Percentiles rank a stretch among this genome's conserved stretches.
These are phyloP conservation scores for Aspiorhynchus laticeps DNA, from an alignment of 2,113 vertebrate species.

Conservation along the genomic window DNA sequence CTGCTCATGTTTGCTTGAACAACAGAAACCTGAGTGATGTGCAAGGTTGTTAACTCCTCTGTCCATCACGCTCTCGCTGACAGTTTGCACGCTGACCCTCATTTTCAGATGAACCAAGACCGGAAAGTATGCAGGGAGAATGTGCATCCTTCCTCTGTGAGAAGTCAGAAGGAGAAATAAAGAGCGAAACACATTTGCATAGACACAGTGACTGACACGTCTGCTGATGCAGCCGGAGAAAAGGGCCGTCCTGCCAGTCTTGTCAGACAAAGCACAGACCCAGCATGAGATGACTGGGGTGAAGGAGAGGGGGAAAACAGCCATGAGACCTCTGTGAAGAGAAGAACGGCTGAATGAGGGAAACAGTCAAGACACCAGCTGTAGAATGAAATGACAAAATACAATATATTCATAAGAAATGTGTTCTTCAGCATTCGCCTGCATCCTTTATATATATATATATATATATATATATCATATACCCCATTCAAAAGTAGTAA, in stretches of 20 bases:
- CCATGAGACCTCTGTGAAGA: constrained; percentile 6
- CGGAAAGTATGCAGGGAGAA: background rate
- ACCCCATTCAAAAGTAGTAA: too few species aligned
- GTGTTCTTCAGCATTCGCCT: background rate
- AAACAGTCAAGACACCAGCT: constrained; percentile 24
- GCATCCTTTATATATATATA: too few species aligned
- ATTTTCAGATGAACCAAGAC: background rate
- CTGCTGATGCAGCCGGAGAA: constrained; percentile 32
- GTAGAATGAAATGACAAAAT: background rate
- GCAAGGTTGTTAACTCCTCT: constrained; percentile 11
- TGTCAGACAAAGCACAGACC: constrained; percentile 8
- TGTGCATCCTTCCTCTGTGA: background rate
- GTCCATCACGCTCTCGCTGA: constrained; percentile 8
- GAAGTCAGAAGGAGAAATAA: background rate
- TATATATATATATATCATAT: background rate
- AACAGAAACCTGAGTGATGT: constrained; percentile 21
- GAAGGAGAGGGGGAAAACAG: constrained; percentile 1
- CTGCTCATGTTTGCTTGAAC: constrained; percentile 10
- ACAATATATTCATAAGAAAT: background rate
- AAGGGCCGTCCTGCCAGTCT: constrained; percentile 17
- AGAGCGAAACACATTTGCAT: constrained; percentile 20
- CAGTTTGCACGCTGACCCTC: constrained; percentile 2
- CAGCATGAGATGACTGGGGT: constrained; percentile 10
- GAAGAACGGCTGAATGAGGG: constrained; percentile 25
- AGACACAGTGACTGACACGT: constrained; percentile 24